Evolutionary conservation across 2,113 vertebrate species (phyloP), one percentile per base, ranked within the genome.

Genomic region (Microcebus murinus): DNA sequence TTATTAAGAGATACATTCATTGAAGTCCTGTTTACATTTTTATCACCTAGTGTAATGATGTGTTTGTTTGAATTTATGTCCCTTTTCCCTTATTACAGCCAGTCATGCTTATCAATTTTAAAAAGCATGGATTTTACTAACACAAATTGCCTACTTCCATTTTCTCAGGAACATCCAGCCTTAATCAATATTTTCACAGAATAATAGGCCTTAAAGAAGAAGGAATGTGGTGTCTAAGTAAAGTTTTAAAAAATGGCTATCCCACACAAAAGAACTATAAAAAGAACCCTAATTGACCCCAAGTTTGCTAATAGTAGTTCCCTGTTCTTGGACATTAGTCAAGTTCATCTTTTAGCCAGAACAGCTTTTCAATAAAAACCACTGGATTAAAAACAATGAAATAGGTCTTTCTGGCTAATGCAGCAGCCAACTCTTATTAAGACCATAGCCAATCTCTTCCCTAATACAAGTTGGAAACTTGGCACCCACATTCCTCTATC

Each of bases 271-370:
- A 83, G 36, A 92, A 79, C 57, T 87, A 6, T 84, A 80, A 95
- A 71, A 6, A 92, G 48, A 18, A 90, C 34, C n/a, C 25, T 73
- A 92, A 70, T 27, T 65, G 50, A 95, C 17, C 6, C 6, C 90
- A 81, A 59, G 76, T 91, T 96, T 94, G 23, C 12, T 80, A 67
- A 70, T 87, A 76, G 15, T 52, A 77, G n/a, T 76, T 29, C 14
- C 3, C 18, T 83, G 36, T 74, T 76, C 42, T 65, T 63, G 48
- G 34, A 77, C 29, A 80, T 31, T 88, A 81, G 63, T 91, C 52
- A 94, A 82, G 34, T 91, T 96, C 13, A 94, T 90, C 12, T 80
- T 96, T 92, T 87, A 90, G 73, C 27, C 11, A 90, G 12, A 74
- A 74, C 2, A 92, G 13, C 27, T 84, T 92, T 87, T 84, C 52